Evolutionary conservation across 2,888 invertebrate genomes (phyloP), one percentile per base, ranked within the genome.

Genomic region (Halocaridina rubra): DNA sequence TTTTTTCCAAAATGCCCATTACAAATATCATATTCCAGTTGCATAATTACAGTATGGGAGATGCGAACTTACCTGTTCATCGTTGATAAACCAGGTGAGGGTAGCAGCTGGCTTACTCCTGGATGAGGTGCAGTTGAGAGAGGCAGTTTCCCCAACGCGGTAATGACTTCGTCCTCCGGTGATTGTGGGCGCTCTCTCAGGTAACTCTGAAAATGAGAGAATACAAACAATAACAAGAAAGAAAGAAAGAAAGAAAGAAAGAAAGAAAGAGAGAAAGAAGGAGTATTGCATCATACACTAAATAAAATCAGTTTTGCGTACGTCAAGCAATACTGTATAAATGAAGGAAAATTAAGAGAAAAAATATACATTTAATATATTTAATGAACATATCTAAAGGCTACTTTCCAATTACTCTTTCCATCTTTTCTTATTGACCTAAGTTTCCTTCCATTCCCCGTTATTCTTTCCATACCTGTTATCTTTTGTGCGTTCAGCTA

Each of bases 51-150:
- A n/a, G 4, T 16, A 8, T 27, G 22, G n/a, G 8, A 5, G 7
- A n/a, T 5, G 30, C 8, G 5, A 2, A 3, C 78, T 78, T 22
- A 87, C 87, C 81, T 77, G 57, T 10, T 85, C 76, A 7, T 72
- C 80, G 69, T 87, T 87, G 74, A 87, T 85, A 33, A 57, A 81
- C 87, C 87, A 87, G n/a, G 87, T 85, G 29, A 87, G 87, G 13
- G 61, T 53, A 3, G 87, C 84, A 1, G 85, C 87, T 1, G 87
- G 87, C 16, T 85, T 85, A 69, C 87, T 87, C 53, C 67, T 64
- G 30, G 85, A 76, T 0, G 87, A 85, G 61, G 87, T 87, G 71
- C 87, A 87, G 81, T 87, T 87, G 75, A 87, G 81, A 8, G 74
- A 57, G 19, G 79, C 87, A 3, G 71, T 81, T 19, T 87, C 87